phyloP scores from a whole-genome alignment of 2,888 invertebrate genomes.

The Taenaris catops region DNA sequence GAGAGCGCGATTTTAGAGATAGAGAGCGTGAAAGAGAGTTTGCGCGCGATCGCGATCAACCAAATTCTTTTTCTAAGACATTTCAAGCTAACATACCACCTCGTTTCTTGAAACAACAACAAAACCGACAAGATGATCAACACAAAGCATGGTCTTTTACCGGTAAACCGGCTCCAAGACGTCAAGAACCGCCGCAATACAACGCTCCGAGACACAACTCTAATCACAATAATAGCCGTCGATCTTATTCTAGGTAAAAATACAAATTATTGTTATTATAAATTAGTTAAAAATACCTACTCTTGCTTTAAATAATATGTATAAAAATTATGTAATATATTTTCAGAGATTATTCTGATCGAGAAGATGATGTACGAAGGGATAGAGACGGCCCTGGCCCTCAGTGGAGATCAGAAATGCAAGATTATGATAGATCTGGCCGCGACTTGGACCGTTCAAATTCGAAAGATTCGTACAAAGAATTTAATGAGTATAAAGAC shows the following conservation, averaged over 20 bases:
- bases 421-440: slow-evolving; percentile 64
- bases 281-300: no score
- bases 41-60: slow-evolving; percentile 54
- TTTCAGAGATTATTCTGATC: slow-evolving; percentile 69
- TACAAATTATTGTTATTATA: slow-evolving; percentile 3
- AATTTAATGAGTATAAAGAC: slow-evolving; percentile 66
- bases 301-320: no score
- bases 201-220: slow-evolving; percentile 60
- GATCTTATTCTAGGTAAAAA: slow-evolving; percentile 64
- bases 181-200: slow-evolving; percentile 59
- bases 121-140: slow-evolving; percentile 70
- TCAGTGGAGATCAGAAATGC: slow-evolving; percentile 74
- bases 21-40: slow-evolving; percentile 36
- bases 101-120: slow-evolving; percentile 89
- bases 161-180: slow-evolving; percentile 55
- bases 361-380: slow-evolving; percentile 67
- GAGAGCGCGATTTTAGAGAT: slow-evolving; percentile 33
- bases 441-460: slow-evolving; percentile 68
- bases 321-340: slow-evolving; percentile 3
- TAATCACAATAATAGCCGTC: slow-evolving; percentile 49
- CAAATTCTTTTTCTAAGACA: slow-evolving; percentile 84
- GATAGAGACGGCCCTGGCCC: slow-evolving; percentile 65
- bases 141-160: slow-evolving; percentile 67
- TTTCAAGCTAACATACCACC: slow-evolving; percentile 93
- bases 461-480: slow-evolving; percentile 75